Conservation (phyloP, 2,797 vertebrate genomes). For the Pseudopleuronectes americanus region DNA sequence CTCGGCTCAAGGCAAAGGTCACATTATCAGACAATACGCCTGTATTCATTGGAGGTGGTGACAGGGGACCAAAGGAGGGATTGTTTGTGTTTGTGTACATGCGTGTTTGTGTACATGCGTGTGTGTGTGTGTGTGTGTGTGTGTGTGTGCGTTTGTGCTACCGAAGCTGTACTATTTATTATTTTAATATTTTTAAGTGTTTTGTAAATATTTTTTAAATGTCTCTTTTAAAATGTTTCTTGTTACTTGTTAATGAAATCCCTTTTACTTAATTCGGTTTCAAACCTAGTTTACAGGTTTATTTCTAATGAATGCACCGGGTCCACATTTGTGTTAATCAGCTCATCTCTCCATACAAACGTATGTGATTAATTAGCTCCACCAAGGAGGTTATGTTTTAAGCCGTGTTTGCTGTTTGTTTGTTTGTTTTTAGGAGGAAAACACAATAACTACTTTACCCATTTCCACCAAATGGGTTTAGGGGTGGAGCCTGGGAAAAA, state of each 20-base stretch:
- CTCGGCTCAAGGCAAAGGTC: conserved; percentile 74
- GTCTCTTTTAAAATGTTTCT: background rate
- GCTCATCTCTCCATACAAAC: conserved; percentile 23
- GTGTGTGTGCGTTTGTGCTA: conserved; percentile 4
- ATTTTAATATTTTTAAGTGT: background rate
- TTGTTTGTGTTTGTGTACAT: conserved; percentile 34
- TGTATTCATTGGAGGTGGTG: conserved; percentile 42
- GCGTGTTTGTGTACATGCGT: conserved; percentile 5
- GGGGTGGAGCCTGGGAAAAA: no score
- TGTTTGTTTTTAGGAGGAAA: no score
- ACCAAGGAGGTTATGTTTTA: no score
- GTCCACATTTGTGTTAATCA: conserved; percentile 24
- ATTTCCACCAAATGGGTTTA: no score
- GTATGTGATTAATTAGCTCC: conserved; percentile 19
- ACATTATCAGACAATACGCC: conserved; percentile 71
- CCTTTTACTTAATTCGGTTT: background rate
- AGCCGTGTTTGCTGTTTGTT: no score
- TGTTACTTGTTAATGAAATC: background rate
- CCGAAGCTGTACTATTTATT: conserved; percentile 12
- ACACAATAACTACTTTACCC: no score
- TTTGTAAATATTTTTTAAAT: background rate
- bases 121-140: background rate
- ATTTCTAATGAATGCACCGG: background rate
- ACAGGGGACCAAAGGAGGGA: conserved; percentile 16
- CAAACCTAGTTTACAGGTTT: background rate